These are phyloP conservation scores for Raphicerus campestris DNA, from an alignment of 2,113 vertebrate genomes.

Conservation along the genomic window DNA sequence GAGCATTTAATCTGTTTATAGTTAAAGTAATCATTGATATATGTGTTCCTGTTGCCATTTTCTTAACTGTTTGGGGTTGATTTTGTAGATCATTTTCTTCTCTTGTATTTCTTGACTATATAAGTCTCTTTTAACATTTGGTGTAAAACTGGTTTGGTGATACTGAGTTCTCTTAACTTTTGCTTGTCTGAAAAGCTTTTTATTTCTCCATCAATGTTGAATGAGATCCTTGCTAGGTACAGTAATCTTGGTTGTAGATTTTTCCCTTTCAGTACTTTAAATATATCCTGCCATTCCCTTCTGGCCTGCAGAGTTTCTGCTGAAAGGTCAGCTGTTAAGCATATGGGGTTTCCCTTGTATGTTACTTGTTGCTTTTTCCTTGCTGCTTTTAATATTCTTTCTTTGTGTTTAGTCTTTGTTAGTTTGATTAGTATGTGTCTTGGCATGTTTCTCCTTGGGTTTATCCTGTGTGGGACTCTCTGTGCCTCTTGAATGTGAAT, in stretches of 20 bases:
- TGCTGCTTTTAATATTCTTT: neutral
- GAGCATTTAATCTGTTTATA: no score
- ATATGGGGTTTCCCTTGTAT: neutral
- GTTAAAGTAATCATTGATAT: no score
- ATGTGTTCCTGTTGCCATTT: no score
- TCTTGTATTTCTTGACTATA: no score
- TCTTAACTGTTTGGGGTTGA: no score
- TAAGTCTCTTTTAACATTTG: no score
- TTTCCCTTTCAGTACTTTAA: neutral
- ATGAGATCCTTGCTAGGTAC: neutral
- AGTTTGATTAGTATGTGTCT: neutral
- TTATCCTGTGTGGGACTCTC: neutral
- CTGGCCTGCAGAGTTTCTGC: neutral
- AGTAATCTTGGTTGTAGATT: neutral
- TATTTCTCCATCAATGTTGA: neutral
- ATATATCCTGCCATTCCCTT: neutral
- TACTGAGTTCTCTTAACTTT: no score
- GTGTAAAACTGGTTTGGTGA: no score
- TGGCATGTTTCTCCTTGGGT: neutral
- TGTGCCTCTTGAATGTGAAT: neutral
- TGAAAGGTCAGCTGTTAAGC: neutral
- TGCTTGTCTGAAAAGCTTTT: neutral
- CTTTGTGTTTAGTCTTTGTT: neutral
- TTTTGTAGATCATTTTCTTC: no score
- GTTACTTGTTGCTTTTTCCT: neutral